Conservation (phyloP, 1,140 invertebrate genomes). For the Orius insidiosus region DNA sequence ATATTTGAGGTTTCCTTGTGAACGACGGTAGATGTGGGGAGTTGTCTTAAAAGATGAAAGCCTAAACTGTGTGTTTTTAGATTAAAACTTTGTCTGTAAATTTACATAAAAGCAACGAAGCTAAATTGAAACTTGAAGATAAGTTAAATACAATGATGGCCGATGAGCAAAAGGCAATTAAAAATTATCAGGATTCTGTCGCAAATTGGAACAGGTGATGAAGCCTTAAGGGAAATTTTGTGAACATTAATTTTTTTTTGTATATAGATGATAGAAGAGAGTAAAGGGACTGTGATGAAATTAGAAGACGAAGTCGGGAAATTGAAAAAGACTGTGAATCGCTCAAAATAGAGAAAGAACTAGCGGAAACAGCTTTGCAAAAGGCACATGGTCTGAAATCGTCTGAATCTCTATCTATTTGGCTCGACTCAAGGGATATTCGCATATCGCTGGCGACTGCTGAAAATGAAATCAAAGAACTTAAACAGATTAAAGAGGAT, state of each 20-base stretch:
- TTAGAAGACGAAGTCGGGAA: slow-evolving; percentile 27
- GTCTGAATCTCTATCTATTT: slow-evolving; percentile 2
- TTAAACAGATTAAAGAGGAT: slow-evolving; percentile 17
- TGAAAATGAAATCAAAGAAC: slow-evolving; percentile 15
- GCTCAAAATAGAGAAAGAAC: slow-evolving; percentile 18
- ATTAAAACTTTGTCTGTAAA: slow-evolving; percentile 25
- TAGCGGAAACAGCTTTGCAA: slow-evolving; percentile 9
- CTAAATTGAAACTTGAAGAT: slow-evolving; percentile 22
- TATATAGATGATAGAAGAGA: slow-evolving; percentile 15
- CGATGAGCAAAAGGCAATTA: slow-evolving; percentile 24
- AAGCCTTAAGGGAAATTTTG: background rate
- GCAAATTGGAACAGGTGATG: slow-evolving; percentile 24
- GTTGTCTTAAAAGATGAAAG: no score
- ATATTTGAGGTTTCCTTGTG: no score
- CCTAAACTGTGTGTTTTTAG: no score
- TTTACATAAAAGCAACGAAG: slow-evolving; percentile 23
- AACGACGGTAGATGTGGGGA: no score
- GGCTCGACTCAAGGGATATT: slow-evolving; percentile 11
- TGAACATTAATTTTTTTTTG: slow-evolving; percentile 5
- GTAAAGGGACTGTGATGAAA: slow-evolving; percentile 25
- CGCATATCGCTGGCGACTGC: slow-evolving; percentile 17
- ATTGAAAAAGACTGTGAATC: slow-evolving; percentile 27
- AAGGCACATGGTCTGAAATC: slow-evolving; percentile 6
- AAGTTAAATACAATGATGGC: slow-evolving; percentile 24
- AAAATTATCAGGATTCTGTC: slow-evolving; percentile 26